phyloP scores from a whole-genome alignment of 2,888 invertebrate genomes.

The Trisateles emortualis region DNA sequence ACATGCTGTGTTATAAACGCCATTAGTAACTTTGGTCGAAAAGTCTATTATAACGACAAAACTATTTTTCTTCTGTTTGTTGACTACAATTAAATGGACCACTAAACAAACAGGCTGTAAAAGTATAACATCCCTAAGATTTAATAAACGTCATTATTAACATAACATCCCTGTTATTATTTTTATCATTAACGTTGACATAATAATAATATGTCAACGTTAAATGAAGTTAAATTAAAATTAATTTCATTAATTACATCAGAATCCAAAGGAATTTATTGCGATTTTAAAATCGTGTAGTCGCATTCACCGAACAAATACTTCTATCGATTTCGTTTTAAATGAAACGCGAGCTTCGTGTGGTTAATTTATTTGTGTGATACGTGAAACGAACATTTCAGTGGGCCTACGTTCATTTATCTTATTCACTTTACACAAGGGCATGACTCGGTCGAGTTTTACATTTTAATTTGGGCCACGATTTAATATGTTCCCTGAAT shows the following conservation, averaged over 20 bases:
- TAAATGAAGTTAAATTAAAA: neutral
- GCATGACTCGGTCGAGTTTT: constrained; percentile 69
- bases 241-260: neutral
- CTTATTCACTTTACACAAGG: constrained; percentile 75
- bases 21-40: too few species aligned
- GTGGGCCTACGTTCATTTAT: constrained; percentile 65
- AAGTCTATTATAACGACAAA: too few species aligned
- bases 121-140: too few species aligned
- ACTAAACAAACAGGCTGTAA: too few species aligned
- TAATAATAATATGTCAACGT: neutral
- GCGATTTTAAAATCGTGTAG: constrained; percentile 4
- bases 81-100: too few species aligned
- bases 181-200: too few species aligned
- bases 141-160: too few species aligned
- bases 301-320: constrained; percentile 16
- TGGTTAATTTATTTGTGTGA: constrained; percentile 71
- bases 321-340: constrained; percentile 49
- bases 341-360: constrained; percentile 45
- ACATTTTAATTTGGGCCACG: constrained; percentile 72
- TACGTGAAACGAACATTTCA: constrained; percentile 65
- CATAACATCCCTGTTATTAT: too few species aligned
- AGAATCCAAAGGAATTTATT: constrained; percentile 17
- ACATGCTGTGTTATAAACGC: too few species aligned
- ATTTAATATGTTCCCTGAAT: constrained; percentile 60
- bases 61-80: too few species aligned